A percentile compares a stretch with the other conserved stretches of the same genome.
Conservation (phyloP, 2,797 vertebrate species). For the Hydrolagus colliei region DNA sequence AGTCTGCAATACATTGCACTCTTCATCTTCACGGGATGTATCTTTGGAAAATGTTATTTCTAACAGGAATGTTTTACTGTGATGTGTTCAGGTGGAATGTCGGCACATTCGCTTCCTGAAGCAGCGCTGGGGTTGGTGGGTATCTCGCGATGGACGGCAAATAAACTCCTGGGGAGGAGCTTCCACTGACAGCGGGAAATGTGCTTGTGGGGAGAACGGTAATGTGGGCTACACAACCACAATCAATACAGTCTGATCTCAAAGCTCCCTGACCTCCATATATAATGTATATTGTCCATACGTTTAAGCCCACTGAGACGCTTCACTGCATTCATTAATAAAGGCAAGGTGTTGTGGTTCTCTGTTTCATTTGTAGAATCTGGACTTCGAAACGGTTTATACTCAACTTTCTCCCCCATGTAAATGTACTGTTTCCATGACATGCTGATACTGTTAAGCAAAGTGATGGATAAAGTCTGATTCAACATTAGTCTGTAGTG, state of each 20-base stretch:
- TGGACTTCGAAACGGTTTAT: too few species aligned
- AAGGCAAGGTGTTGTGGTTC: too few species aligned
- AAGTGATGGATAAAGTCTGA: too few species aligned
- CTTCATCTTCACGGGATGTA: not conserved
- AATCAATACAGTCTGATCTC: not conserved
- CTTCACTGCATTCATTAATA: too few species aligned
- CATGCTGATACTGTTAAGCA: too few species aligned
- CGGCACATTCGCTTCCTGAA: conserved; percentile 38
- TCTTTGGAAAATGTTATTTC: not conserved
- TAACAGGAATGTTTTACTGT: not conserved
- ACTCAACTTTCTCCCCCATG: too few species aligned
- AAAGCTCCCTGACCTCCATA: too few species aligned
- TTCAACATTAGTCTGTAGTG: too few species aligned
- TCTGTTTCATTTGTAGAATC: too few species aligned
- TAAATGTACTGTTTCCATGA: too few species aligned
- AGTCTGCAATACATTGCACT: not conserved
- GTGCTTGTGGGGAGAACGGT: conserved; percentile 40
- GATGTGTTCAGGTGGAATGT: conserved; percentile 36
- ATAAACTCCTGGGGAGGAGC: conserved; percentile 39
- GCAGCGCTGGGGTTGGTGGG: conserved; percentile 40
- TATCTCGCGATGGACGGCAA: conserved; percentile 37
- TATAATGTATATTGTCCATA: too few species aligned
- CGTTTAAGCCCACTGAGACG: too few species aligned
- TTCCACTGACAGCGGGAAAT: conserved; percentile 36
- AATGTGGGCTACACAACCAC: not conserved